Base-by-base conservation (phyloP, 2,888 invertebrate genomes). In the Bruchidius siliquastri region DNA sequence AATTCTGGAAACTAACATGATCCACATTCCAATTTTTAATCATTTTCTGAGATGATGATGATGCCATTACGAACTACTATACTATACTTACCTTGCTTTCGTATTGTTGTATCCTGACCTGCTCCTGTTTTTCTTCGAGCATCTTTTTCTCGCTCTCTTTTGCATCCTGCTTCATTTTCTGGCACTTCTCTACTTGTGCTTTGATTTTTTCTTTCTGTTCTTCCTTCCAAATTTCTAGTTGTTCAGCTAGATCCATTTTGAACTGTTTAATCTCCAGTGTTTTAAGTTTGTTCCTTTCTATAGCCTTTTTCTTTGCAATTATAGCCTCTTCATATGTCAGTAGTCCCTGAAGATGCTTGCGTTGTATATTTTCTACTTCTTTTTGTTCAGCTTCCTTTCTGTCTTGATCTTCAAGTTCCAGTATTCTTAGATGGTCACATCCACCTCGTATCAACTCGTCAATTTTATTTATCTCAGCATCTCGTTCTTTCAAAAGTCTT, bases 251-350 rank as follows among this genome's bases (percentile, higher is more conserved):
- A 32, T 82, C 75, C 70, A 87, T 83, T 80, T 87, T 88, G 82
- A 90, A 89, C 81, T 88, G 87, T 74, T 89, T 81, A 78, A 89
- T 88, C 20, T 88, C 84, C 78, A 87, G 85, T 79, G 88, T 88
- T 82, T 88, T 89, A 76, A 86, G 86, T 84, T 87, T 88, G 78
- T 90, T 90, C 20, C 84, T 83, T 74, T 88, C 87, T 18, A 85
- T 72, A 0, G 88, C 72, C 77, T 88, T 88, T 77, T 88, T 86
- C 82, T 89, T 90, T 0, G 91, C 89, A 71, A 91, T 80, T 22
- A 89, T 83, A 8, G 91, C 90, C 83, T 91, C 90, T 85, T 91
- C 91, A 71, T 88, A 86, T 13, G 90, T 89, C 73, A 91, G 85
- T 79, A 89, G 87, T 0, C 90, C 90, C 80, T 88, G 83, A 68